Conservation (phyloP, 2,888 invertebrate genomes). For the Agriotes lineatus region DNA sequence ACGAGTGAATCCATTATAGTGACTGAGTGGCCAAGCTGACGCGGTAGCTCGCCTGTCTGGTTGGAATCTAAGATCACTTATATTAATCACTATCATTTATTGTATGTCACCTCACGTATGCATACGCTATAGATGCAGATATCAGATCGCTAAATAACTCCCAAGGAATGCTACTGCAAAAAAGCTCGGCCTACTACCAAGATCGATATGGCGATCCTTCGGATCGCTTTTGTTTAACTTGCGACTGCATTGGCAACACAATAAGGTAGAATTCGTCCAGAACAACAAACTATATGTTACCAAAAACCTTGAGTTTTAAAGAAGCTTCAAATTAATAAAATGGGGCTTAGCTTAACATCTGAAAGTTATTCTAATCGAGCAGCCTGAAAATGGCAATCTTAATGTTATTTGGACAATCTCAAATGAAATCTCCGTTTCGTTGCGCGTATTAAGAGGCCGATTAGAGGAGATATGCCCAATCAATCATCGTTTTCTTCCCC, state of each 20-base stretch:
- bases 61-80: slow-evolving; percentile 42
- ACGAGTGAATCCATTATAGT: slow-evolving; percentile 30
- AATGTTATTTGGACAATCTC: slow-evolving; percentile 20
- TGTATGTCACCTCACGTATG: slow-evolving; percentile 37
- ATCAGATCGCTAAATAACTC: slow-evolving; percentile 36
- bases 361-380: no score
- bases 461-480: slow-evolving; percentile 30
- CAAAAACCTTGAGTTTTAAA: no score
- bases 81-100: slow-evolving; percentile 43
- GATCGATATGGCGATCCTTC: no score
- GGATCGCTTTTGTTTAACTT: no score
- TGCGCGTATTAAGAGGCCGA: slow-evolving; percentile 6
- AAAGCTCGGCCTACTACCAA: slow-evolving; percentile 27
- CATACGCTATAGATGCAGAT: slow-evolving; percentile 31
- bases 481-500: slow-evolving; percentile 27
- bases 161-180: slow-evolving; percentile 27
- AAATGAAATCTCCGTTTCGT: slow-evolving; percentile 17
- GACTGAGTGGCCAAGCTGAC: slow-evolving; percentile 35
- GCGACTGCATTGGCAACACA: no score
- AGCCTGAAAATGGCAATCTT: no score
- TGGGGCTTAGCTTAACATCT: no score
- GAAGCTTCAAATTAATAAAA: no score
- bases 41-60: slow-evolving; percentile 40
- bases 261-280: no score
- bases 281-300: no score